These are phyloP conservation scores for Drosophila nigricruria DNA, from an alignment of 2,888 invertebrate species.

Conservation along the genomic window DNA sequence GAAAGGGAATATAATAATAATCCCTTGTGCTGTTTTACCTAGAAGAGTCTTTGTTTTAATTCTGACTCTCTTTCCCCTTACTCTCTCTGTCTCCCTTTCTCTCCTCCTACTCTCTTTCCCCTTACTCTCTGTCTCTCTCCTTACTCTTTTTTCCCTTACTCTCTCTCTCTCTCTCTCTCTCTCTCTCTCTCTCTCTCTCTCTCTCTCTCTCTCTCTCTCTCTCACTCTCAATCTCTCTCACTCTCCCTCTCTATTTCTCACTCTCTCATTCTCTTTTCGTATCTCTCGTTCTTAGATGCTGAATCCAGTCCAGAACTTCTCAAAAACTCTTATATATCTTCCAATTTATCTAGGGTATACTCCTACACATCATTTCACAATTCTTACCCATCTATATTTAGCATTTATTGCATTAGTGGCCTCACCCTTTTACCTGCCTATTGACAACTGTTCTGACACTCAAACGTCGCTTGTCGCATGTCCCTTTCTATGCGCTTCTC, in stretches of 20 bases:
- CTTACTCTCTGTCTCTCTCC: neutral
- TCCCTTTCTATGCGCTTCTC: conserved; percentile 8
- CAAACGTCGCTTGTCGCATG: neutral
- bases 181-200: neutral
- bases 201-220: neutral
- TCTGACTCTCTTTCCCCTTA: too few species aligned
- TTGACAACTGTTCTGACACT: neutral
- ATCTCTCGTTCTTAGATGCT: too few species aligned
- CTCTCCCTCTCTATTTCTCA: rapidly evolving
- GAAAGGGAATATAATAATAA: too few species aligned
- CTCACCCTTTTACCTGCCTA: neutral
- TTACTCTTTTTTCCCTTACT: neutral
- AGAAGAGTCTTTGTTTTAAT: too few species aligned
- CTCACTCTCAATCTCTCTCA: neutral
- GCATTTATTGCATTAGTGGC: neutral
- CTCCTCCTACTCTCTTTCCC: neutral
- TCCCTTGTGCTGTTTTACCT: too few species aligned
- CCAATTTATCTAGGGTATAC: neutral
- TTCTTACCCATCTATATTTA: neutral
- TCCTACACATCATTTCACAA: neutral
- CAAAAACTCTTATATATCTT: too few species aligned
- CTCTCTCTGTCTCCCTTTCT: too few species aligned
- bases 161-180: neutral
- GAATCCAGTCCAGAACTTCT: too few species aligned
- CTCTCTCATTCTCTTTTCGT: too few species aligned